Evolutionary conservation across 2,113 vertebrate species (phyloP).

Genomic region (Columbina picui): DNA sequence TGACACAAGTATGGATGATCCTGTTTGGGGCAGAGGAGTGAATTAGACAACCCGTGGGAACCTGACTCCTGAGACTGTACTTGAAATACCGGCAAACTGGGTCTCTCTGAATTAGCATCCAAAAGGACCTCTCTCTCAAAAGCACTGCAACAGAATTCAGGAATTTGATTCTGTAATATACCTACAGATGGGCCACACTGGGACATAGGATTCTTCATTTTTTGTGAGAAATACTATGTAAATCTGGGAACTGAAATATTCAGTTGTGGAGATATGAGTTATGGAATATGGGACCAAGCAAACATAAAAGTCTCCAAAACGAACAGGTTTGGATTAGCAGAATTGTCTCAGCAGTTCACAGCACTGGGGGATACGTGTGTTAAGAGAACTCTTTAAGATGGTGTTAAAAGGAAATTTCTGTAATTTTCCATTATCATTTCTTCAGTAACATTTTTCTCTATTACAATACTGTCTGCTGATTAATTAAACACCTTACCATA

Average conservation of each 20-base stretch:
- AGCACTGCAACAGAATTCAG: neutral
- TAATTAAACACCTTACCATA: constrained; percentile 42
- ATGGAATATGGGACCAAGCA: neutral
- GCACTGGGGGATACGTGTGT: fast-evolving
- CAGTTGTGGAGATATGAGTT: neutral
- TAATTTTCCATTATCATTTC: neutral
- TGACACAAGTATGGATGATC: neutral
- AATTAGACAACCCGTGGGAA: neutral
- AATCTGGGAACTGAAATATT: neutral
- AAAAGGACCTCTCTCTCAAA: neutral
- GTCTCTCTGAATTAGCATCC: neutral
- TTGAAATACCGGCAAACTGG: neutral
- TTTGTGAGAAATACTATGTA: neutral
- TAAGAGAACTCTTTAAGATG: neutral
- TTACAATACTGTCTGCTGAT: constrained; percentile 15
- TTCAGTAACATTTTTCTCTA: neutral
- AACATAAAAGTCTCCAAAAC: neutral
- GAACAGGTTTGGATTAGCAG: neutral
- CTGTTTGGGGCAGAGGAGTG: neutral
- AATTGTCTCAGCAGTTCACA: neutral
- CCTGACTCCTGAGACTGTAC: neutral
- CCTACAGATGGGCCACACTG: neutral
- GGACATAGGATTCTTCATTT: neutral
- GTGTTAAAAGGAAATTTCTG: neutral
- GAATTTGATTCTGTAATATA: neutral